Evolutionary conservation across 1,140 invertebrate species (phyloP).

Genomic region (Pseudachorutes palmiensis): DNA sequence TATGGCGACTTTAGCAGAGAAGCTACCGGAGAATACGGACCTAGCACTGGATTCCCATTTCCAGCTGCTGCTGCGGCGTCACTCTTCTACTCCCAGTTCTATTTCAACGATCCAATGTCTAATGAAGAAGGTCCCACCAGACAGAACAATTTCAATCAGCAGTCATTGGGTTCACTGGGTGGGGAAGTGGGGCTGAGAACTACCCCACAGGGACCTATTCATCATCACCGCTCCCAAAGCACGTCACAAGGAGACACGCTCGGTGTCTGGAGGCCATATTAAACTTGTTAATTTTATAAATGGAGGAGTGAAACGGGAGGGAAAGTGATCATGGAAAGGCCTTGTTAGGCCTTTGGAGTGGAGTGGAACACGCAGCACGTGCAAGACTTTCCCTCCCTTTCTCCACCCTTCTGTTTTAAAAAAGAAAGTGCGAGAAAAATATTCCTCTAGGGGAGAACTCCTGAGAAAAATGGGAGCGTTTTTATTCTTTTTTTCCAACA

Average conservation of each 20-base stretch:
- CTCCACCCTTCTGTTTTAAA: neutral
- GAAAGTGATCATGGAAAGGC: too few species aligned
- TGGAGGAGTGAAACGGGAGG: too few species aligned
- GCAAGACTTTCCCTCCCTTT: conserved; percentile 4
- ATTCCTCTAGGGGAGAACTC: neutral
- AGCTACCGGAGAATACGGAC: neutral
- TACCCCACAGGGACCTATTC: neutral
- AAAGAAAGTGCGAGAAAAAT: too few species aligned
- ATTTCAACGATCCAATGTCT: conserved; percentile 38
- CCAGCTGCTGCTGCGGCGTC: conserved; percentile 36
- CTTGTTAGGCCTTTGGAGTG: too few species aligned
- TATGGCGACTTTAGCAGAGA: neutral
- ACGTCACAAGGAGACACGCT: conserved; percentile 21
- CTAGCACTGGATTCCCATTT: conserved; percentile 12
- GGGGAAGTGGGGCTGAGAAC: neutral
- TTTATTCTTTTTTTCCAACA: neutral
- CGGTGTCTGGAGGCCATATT: conserved; percentile 37
- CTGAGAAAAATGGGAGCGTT: neutral
- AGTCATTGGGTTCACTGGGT: neutral
- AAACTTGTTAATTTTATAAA: too few species aligned
- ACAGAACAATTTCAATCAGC: neutral
- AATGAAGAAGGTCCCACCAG: conserved; percentile 12
- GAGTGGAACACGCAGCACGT: neutral
- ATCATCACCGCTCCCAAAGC: neutral
- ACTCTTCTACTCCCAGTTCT: conserved; percentile 38